Evolutionary conservation across 1,140 invertebrate species (phyloP), one percentile per base, ranked within the genome.

Genomic region (Himalopsyche phryganea): DNA sequence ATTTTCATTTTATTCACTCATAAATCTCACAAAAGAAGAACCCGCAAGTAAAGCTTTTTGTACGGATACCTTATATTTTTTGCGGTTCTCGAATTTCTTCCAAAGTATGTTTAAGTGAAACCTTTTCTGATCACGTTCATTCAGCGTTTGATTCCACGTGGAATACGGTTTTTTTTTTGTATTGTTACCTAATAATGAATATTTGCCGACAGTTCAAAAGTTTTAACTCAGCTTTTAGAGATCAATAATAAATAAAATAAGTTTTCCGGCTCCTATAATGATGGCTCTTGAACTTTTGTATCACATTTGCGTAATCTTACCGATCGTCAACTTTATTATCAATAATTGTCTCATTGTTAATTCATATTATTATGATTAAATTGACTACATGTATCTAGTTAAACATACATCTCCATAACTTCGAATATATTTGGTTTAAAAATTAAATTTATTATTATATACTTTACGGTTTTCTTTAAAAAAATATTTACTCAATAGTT

Each of bases 111-210:
- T 62, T 62, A 62, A 62, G 55, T 62, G 56, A 63, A 60, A 63
- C 51, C 57, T 59, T 63, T 63, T 63, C 61, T 59, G 61, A 63
- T 63, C 61, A 63, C 61, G 61, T 63, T 52, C 57, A 56, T 63
- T 59, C 61, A 62, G 55, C 60, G 32, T 59, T 60, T 49, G 61
- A 63, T 59, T 55, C 49, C 48, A 46, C 46, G 59, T 42, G 59
- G 59, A 61, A 61, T 61, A 55, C 50, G 58, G 49, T 54, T 60
- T 48, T 41, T 46, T 49, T 40, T 48, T 36, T 36, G 45, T 35
- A 50, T 57, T 57, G 47, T 57, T 42, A 40, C 47, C 42, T 32
- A 50, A 57, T 57, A 50, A 57, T 50, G 44, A 50, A 50, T 50
- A 47, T 57, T 54, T 50, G 47, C 54, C 38, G 50, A 44, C 47